Conservation (phyloP, 2,113 vertebrate species). For the Sceloporus undulatus region DNA sequence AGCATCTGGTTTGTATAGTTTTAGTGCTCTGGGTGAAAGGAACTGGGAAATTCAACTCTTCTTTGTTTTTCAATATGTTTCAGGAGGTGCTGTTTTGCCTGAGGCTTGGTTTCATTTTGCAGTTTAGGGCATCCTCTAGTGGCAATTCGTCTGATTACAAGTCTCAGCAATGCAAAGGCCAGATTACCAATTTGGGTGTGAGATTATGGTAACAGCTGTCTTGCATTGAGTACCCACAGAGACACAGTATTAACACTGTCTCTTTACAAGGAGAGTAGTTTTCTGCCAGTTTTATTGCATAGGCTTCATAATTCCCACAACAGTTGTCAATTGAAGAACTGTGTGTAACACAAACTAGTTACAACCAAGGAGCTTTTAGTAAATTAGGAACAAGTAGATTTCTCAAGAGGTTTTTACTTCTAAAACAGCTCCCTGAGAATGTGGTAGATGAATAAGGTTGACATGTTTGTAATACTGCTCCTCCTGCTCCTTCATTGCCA, state of each 20-base stretch:
- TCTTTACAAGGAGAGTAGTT: not conserved
- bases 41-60: not conserved
- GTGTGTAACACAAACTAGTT: not conserved
- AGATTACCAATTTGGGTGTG: not conserved
- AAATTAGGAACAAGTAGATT: too few species aligned
- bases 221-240: not conserved
- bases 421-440: not conserved
- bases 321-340: not conserved
- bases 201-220: not conserved
- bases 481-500: not conserved
- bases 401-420: not conserved
- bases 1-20: not conserved
- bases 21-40: not conserved
- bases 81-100: not conserved
- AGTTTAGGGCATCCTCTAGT: slow-evolving; percentile 46
- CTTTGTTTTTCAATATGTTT: not conserved
- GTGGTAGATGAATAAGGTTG: not conserved
- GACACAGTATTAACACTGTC: not conserved
- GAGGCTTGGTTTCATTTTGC: slow-evolving; percentile 17
- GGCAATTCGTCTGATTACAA: slow-evolving; percentile 13
- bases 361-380: not conserved
- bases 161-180: accelerated
- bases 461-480: not conserved
- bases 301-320: not conserved
- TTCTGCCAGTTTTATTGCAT: not conserved